Evolutionary conservation across 2,888 invertebrate species (phyloP).

Genomic region (Margaritifera margaritifera): DNA sequence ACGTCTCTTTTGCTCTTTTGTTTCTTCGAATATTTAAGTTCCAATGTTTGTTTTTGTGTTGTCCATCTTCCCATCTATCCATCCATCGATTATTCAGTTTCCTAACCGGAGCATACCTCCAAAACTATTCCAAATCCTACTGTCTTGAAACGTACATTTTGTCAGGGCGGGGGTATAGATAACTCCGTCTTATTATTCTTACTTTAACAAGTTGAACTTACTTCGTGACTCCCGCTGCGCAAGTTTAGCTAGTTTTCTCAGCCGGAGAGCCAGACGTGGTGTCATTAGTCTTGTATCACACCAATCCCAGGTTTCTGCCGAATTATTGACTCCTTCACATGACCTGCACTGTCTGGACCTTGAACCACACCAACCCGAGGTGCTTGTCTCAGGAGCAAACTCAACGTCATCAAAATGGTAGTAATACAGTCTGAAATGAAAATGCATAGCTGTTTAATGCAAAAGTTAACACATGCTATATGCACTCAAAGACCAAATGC

Average conservation of each 20-base stretch:
- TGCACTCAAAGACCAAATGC: too few relatives aligned
- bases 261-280: constrained; percentile 8
- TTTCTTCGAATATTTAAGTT: too few relatives aligned
- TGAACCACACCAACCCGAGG: constrained; percentile 4
- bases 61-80: too few relatives aligned
- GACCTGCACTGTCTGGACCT: constrained; percentile 2
- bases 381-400: constrained; percentile 2
- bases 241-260: constrained; percentile 6
- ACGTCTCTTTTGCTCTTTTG: too few relatives aligned
- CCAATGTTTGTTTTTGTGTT: too few relatives aligned
- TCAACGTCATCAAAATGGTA: constrained; percentile 4
- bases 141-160: too few relatives aligned
- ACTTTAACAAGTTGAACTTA: background rate
- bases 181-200: background rate
- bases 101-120: too few relatives aligned
- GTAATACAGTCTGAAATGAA: background rate
- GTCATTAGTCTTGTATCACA: constrained; percentile 10
- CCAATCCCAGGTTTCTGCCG: constrained; percentile 6
- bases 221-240: constrained; percentile 4
- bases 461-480: too few relatives aligned
- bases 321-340: background rate
- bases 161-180: too few relatives aligned
- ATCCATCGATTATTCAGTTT: too few relatives aligned
- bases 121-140: too few relatives aligned
- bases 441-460: too few relatives aligned